phyloP scores from a whole-genome alignment of 2,888 invertebrate genomes.

The Limnephilus marmoratus region DNA sequence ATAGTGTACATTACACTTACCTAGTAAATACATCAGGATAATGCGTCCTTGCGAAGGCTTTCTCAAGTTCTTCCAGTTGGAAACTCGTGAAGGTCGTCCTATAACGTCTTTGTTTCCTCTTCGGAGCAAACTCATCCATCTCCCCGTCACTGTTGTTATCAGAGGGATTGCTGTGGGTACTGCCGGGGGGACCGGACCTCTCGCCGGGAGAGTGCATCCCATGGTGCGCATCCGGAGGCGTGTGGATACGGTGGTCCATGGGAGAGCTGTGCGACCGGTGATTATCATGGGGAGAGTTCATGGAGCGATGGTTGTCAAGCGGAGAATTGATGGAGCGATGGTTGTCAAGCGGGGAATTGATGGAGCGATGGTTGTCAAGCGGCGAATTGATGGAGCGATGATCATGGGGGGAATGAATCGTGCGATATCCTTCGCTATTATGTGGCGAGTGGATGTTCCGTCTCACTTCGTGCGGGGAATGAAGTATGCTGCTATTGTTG shows the following conservation, averaged over 20 bases:
- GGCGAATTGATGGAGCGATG: constrained; percentile 29
- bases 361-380: constrained; percentile 59
- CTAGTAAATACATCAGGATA: constrained; percentile 99
- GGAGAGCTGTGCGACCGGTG: constrained; percentile 57
- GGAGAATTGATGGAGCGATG: constrained; percentile 34
- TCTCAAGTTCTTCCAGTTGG: constrained; percentile 96
- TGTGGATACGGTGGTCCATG: constrained; percentile 53
- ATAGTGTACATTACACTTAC: no score
- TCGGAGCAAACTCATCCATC: constrained; percentile 88
- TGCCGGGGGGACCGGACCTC: constrained; percentile 72
- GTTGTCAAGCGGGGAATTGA: constrained; percentile 51
- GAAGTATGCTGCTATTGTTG: neutral
- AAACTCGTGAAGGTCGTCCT: constrained; percentile 97
- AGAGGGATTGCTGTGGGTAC: constrained; percentile 75
- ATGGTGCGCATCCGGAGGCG: constrained; percentile 62
- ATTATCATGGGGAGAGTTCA: constrained; percentile 52
- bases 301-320: constrained; percentile 59
- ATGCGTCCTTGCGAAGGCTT: constrained; percentile 97
- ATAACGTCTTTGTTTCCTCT: constrained; percentile 93
- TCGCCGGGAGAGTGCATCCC: constrained; percentile 61
- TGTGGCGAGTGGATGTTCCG: constrained; percentile 12
- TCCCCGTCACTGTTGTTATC: constrained; percentile 82
- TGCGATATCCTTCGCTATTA: neutral
- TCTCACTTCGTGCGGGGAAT: constrained; percentile 43
- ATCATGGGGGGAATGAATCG: constrained; percentile 33